Evolutionary conservation across 2,797 vertebrate species (phyloP), one percentile per base, ranked within the genome.

Genomic region (Malacoctenus gilli): DNA sequence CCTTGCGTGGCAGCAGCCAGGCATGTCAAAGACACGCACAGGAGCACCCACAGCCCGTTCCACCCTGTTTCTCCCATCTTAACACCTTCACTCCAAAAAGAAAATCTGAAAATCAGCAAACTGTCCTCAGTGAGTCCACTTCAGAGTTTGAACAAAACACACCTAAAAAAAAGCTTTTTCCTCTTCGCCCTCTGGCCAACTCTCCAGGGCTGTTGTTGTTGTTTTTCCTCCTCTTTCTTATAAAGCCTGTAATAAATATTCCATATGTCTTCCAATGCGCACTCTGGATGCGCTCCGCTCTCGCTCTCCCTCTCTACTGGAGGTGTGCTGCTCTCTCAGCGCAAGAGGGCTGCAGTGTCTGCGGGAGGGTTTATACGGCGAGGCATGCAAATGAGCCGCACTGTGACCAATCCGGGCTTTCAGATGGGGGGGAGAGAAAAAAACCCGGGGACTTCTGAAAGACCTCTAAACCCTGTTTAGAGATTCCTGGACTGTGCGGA

Each of bases 341-440:
- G 83, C 83, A 85, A 87, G 72, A 83, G 80, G 80, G 80, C 89
- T 91, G 91, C 89, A 86, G 86, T 84, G 87, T 85, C 83, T 84
- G 85, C 85, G 46, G 88, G 85, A 87, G 62, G 80, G 82, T 90
- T 95, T 96, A 93, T 96, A 96, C 88, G 85, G 80, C 80, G 91
- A 79, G 87, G 72, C 91, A 97, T 98, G 95, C 93, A 96, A 96
- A 98, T 95, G 80, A 85, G 91, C 63, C 68, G 68, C 82, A 64
- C 84, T 89, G 89, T 90, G 89, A 87, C 92, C 90, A 90, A 85
- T 84, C 66, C 71, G 75, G 42, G 87, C 87, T 77, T 77, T 78
- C 78, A 77, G 79, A 66, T 64, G 70, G 52, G 41, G 2, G 0
- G 11, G n/a, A n/a, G n/a, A n/a, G n/a, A n/a, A n/a, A 14, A 34